A percentile compares a stretch with the other conserved stretches of the same genome.
phyloP scores from a whole-genome alignment of 2,888 invertebrate genomes.

The Pristionchus fissidentatus region DNA sequence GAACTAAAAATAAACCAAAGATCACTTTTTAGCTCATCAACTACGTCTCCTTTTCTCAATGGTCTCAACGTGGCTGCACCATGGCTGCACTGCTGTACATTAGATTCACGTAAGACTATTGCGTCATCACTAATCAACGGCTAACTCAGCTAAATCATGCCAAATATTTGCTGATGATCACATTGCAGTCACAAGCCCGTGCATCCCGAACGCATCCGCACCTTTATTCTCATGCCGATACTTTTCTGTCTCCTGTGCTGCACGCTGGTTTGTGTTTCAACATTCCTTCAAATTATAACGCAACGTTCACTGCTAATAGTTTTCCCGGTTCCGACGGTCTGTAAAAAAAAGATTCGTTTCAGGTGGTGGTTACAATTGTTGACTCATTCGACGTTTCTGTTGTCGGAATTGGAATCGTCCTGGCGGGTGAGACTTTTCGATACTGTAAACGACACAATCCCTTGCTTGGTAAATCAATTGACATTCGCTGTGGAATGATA shows the following conservation, averaged over 20 bases:
- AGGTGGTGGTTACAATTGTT: constrained; percentile 64
- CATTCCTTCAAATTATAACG: too few relatives aligned
- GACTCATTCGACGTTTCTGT: constrained; percentile 62
- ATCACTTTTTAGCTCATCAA: constrained; percentile 62
- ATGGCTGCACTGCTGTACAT: constrained; percentile 72
- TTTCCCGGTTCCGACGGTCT: too few relatives aligned
- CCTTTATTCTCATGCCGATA: constrained; percentile 70
- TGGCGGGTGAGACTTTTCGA: constrained; percentile 29
- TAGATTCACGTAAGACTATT: constrained; percentile 54
- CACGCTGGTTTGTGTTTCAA: constrained; percentile 50
- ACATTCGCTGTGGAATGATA: too few relatives aligned
- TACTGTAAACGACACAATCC: too few relatives aligned
- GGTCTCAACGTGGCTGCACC: constrained; percentile 72
- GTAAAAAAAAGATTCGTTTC: not conserved
- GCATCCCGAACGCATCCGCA: constrained; percentile 66
- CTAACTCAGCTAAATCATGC: not conserved
- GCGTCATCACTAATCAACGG: not conserved
- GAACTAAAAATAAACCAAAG: not conserved
- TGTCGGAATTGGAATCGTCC: constrained; percentile 50
- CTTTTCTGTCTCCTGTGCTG: constrained; percentile 68
- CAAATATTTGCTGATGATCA: not conserved
- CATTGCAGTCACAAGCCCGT: constrained; percentile 53
- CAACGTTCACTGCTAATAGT: too few relatives aligned
- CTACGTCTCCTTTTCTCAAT: constrained; percentile 72
- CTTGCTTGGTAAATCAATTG: too few relatives aligned